Conservation (phyloP, 30 jellyfish, hydroid and myxozoan genomes). For the Cassiopea xamachana region DNA sequence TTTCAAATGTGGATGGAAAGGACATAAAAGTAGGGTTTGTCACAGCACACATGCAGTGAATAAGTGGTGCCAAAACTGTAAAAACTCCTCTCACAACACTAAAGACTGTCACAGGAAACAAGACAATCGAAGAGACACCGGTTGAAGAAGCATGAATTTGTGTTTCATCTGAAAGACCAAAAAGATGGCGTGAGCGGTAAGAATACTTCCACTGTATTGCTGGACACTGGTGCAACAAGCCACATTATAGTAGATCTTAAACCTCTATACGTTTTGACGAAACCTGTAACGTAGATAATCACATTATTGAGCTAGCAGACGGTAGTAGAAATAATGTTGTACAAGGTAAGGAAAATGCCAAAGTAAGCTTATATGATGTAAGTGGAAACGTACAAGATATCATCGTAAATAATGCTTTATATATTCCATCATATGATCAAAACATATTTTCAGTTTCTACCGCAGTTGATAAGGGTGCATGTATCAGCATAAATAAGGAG, state of each 20-base stretch:
- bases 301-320: slow-evolving; percentile 74
- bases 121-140: background rate
- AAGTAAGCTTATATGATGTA: background rate
- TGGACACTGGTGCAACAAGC: slow-evolving; percentile 24
- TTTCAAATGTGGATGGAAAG: background rate
- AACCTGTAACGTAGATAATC: slow-evolving; percentile 20
- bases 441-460: slow-evolving; percentile 2
- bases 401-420: slow-evolving; percentile 4
- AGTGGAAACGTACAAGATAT: slow-evolving; percentile 38
- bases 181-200: background rate
- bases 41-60: background rate
- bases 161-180: background rate
- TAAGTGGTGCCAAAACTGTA: background rate
- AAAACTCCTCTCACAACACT: background rate
- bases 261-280: slow-evolving; percentile 24
- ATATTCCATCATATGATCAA: slow-evolving; percentile 10
- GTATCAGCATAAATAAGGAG: background rate
- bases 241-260: slow-evolving; percentile 13
- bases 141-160: background rate
- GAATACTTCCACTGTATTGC: background rate
- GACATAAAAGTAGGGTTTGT: background rate
- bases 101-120: background rate
- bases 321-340: slow-evolving; percentile 49
- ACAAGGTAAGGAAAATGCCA: slow-evolving; percentile 44
- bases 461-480: slow-evolving; percentile 14